Conservation (phyloP, 1,140 invertebrate genomes). For the Listronotus oregonensis region DNA sequence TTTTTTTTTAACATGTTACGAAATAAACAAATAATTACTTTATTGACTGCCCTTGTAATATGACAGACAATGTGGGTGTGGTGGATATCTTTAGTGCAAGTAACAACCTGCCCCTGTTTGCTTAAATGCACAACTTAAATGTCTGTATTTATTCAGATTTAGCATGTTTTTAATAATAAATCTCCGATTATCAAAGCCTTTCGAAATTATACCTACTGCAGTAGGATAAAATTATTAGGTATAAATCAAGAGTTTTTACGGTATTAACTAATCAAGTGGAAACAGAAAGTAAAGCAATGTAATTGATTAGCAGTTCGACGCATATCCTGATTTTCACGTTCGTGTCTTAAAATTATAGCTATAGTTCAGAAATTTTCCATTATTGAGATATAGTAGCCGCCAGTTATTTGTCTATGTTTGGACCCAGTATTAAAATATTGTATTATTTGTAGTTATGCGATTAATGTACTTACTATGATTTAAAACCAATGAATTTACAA, state of each 20-base stretch:
- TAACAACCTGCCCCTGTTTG: slow-evolving; percentile 19
- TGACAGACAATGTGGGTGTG: slow-evolving; percentile 3
- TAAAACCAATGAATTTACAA: no score
- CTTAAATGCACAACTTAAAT: slow-evolving; percentile 5
- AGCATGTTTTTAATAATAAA: slow-evolving; percentile 19
- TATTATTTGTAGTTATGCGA: no score
- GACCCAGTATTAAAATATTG: no score
- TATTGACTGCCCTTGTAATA: no score
- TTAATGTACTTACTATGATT: no score
- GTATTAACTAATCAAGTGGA: slow-evolving; percentile 16
- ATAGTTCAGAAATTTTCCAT: slow-evolving; percentile 4
- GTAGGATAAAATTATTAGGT: slow-evolving; percentile 20
- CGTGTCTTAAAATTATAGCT: slow-evolving; percentile 5
- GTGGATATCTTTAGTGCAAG: slow-evolving; percentile 10
- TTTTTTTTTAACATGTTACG: no score
- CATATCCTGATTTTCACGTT: slow-evolving; percentile 1
- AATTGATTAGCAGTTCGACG: slow-evolving; percentile 5
- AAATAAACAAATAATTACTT: no score
- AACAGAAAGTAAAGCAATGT: slow-evolving; percentile 11
- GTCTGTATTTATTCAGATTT: slow-evolving; percentile 11
- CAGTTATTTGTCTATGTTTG: no score
- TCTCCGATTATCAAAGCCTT: slow-evolving; percentile 18
- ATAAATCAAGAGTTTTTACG: slow-evolving; percentile 16
- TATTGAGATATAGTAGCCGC: background rate
- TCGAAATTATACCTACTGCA: slow-evolving; percentile 15